Percentiles rank a stretch among this genome's conserved stretches.
These are phyloP conservation scores for Cosmorhoe ocellata DNA, from an alignment of 2,888 invertebrate genomes.

Conservation along the genomic window DNA sequence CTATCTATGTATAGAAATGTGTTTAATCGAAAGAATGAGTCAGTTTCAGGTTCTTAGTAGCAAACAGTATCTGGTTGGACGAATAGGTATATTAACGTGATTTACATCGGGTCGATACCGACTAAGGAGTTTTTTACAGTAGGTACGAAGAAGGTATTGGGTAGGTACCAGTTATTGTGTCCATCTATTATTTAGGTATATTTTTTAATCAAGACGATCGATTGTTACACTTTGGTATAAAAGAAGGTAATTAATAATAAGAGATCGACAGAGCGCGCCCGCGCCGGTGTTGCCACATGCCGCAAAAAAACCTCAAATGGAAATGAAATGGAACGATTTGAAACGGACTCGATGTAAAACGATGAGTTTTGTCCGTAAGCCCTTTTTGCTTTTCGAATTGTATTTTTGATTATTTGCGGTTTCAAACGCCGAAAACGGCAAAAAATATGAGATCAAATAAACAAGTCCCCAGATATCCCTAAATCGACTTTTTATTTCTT, in stretches of 20 bases:
- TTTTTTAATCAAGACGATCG: slow-evolving; percentile 80
- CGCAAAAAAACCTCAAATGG: slow-evolving; percentile 73
- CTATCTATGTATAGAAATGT: no score
- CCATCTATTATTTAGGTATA: slow-evolving; percentile 69
- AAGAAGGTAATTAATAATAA: slow-evolving; percentile 80
- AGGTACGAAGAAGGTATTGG: no score
- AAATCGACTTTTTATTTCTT: slow-evolving; percentile 39
- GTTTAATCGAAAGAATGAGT: no score
- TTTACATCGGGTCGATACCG: slow-evolving; percentile 5
- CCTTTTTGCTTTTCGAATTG: slow-evolving; percentile 64
- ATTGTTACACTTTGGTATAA: slow-evolving; percentile 72
- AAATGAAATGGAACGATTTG: slow-evolving; percentile 76
- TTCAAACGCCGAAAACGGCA: slow-evolving; percentile 43
- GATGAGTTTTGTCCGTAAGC: slow-evolving; percentile 64
- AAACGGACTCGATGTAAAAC: slow-evolving; percentile 70
- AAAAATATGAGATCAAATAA: slow-evolving; percentile 43
- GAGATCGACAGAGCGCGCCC: slow-evolving; percentile 58
- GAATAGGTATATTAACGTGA: background rate
- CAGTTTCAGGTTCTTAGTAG: no score
- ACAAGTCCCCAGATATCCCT: slow-evolving; percentile 45
- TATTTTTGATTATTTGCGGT: slow-evolving; percentile 65
- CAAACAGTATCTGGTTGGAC: background rate
- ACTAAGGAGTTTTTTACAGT: slow-evolving; percentile 44
- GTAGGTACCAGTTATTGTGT: slow-evolving; percentile 57
- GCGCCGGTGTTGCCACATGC: slow-evolving; percentile 66